Conservation (phyloP, 1,140 invertebrate genomes). For the Meteorus sp. region DNA sequence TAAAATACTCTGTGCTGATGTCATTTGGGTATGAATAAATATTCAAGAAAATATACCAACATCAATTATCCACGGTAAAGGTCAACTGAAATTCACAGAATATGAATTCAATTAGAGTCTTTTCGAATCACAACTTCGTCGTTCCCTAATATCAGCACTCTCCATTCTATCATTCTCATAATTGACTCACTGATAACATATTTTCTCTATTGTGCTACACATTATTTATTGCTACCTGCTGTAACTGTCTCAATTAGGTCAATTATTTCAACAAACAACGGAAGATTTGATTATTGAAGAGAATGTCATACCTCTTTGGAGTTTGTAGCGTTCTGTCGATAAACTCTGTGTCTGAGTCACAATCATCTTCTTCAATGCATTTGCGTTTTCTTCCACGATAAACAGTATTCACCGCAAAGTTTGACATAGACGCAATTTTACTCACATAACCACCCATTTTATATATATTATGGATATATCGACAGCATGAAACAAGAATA, state of each 20-base stretch:
- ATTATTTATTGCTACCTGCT: not conserved
- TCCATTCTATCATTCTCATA: too few relatives aligned
- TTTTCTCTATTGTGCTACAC: too few relatives aligned
- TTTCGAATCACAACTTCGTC: too few relatives aligned
- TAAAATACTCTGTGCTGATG: too few relatives aligned
- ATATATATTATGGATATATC: not conserved
- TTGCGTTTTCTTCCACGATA: slow-evolving; percentile 54
- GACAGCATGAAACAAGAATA: not conserved
- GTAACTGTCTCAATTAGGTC: not conserved
- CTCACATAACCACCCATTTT: slow-evolving; percentile 54
- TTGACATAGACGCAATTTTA: slow-evolving; percentile 50
- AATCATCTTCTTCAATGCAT: slow-evolving; percentile 52
- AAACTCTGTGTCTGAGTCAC: slow-evolving; percentile 50
- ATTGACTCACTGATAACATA: too few relatives aligned
- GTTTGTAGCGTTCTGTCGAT: slow-evolving; percentile 56
- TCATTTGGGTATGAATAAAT: too few relatives aligned
- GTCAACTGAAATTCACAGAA: too few relatives aligned
- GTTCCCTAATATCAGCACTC: too few relatives aligned
- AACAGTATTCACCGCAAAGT: slow-evolving; percentile 50
- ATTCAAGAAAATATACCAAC: too few relatives aligned
- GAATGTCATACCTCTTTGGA: slow-evolving; percentile 49
- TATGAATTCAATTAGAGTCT: too few relatives aligned
- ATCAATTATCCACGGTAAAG: too few relatives aligned
- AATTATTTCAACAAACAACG: not conserved
- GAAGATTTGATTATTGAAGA: not conserved